Evolutionary conservation across 1,140 invertebrate genomes (phyloP).

Genomic region (Zaprionus africanus): DNA sequence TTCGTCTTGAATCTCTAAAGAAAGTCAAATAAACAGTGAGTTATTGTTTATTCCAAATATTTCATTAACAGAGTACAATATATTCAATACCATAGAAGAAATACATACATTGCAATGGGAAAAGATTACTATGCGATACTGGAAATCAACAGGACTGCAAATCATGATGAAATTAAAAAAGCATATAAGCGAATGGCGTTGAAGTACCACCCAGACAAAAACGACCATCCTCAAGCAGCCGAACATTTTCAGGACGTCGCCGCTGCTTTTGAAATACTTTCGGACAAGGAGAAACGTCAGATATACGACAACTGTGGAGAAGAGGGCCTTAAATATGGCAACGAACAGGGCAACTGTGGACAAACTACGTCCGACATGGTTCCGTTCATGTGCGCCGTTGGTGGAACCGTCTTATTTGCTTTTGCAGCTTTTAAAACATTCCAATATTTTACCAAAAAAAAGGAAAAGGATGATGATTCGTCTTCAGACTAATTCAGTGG

Average conservation of each 20-base stretch:
- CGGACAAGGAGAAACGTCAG: conserved; percentile 61
- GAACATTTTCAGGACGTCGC: conserved; percentile 58
- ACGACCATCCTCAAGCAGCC: conserved; percentile 64
- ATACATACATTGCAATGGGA: conserved; percentile 40
- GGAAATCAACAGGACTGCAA: conserved; percentile 50
- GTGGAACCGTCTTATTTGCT: conserved; percentile 65
- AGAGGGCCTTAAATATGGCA: conserved; percentile 45
- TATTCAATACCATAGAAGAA: background rate
- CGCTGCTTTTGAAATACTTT: conserved; percentile 62
- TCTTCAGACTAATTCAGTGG: background rate
- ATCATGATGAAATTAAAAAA: conserved; percentile 51
- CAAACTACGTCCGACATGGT: conserved; percentile 59
- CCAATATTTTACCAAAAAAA: conserved; percentile 62
- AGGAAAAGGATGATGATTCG: conserved; percentile 44
- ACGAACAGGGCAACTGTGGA: conserved; percentile 26
- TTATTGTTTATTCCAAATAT: conserved; percentile 2
- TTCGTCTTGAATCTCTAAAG: background rate
- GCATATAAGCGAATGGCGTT: conserved; percentile 66
- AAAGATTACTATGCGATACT: conserved; percentile 62
- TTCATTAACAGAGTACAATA: background rate
- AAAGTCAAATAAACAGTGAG: conserved; percentile 4
- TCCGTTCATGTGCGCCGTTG: conserved; percentile 65
- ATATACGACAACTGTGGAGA: conserved; percentile 60
- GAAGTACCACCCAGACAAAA: conserved; percentile 66
- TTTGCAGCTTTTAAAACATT: conserved; percentile 68